Conservation (phyloP, 2,113 vertebrate species). For the Forbesichthys papilliferus region DNA sequence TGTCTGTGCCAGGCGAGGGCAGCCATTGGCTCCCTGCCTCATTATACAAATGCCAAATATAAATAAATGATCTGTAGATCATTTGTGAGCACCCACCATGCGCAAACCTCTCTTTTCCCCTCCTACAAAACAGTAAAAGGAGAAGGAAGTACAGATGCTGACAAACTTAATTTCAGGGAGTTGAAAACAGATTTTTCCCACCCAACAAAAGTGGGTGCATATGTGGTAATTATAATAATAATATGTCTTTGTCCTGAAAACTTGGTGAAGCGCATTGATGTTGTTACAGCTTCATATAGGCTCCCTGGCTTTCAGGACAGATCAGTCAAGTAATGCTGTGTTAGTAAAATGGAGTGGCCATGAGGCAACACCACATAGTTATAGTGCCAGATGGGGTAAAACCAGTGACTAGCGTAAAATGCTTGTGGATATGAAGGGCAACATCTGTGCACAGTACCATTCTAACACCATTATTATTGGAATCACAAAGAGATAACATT, state of each 20-base stretch:
- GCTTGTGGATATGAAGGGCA: conserved; percentile 69
- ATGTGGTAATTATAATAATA: conserved; percentile 69
- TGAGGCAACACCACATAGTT: conserved; percentile 53
- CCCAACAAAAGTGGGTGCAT: conserved; percentile 47
- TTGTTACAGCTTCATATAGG: conserved; percentile 71
- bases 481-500: no score
- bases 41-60: conserved; percentile 93
- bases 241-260: conserved; percentile 72
- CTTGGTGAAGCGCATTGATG: conserved; percentile 74
- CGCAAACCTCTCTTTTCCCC: conserved; percentile 23
- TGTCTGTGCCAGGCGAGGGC: conserved; percentile 80
- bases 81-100: conserved; percentile 46
- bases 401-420: conserved; percentile 62
- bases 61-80: conserved; percentile 84
- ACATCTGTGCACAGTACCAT: conserved; percentile 71
- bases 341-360: conserved; percentile 48
- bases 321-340: conserved; percentile 70
- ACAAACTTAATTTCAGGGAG: no score
- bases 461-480: neutral
- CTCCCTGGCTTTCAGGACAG: conserved; percentile 66
- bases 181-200: conserved; percentile 27
- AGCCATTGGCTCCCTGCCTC: conserved; percentile 85
- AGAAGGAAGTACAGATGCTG: conserved; percentile 15
- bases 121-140: conserved; percentile 37
- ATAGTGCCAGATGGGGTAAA: conserved; percentile 33